Evolutionary conservation across 2,113 vertebrate genomes (phyloP).

Genomic region (Pedetes capensis): DNA sequence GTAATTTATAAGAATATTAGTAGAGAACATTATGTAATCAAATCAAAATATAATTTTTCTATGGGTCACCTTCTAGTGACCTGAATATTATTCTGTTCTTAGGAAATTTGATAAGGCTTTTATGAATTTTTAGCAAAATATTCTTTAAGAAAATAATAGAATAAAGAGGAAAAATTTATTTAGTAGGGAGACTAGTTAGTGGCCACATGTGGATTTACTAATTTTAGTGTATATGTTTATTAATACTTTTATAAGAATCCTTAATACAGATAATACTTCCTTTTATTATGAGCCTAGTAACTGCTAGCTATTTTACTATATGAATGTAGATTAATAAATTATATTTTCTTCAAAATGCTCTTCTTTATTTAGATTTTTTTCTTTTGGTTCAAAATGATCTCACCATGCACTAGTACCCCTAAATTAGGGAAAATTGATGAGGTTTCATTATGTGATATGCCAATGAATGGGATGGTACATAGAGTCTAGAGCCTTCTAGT

Average conservation of each 20-base stretch:
- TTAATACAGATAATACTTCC: not conserved
- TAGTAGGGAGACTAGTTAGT: not conserved
- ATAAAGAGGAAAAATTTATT: not conserved
- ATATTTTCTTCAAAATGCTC: not conserved
- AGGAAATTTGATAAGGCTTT: conserved; percentile 26
- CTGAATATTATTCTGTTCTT: conserved; percentile 22
- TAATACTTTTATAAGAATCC: not conserved
- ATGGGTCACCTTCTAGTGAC: not conserved
- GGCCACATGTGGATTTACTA: not conserved
- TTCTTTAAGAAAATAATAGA: not conserved
- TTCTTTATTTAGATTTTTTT: not conserved
- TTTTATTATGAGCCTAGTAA: not conserved
- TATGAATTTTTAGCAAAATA: not conserved
- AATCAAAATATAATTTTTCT: conserved; percentile 22
- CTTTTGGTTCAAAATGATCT: not conserved
- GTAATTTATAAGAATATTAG: not conserved
- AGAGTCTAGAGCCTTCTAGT: not conserved
- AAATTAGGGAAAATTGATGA: not conserved
- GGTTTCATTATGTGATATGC: not conserved
- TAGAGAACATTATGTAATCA: not conserved
- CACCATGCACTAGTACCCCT: not conserved
- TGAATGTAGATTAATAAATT: conserved; percentile 4
- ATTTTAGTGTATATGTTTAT: not conserved
- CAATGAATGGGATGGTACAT: not conserved
- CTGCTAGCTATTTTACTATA: not conserved